Base-by-base conservation (phyloP, 2,113 vertebrate genomes). In the Pseudorhombus dupliciocellatus region DNA sequence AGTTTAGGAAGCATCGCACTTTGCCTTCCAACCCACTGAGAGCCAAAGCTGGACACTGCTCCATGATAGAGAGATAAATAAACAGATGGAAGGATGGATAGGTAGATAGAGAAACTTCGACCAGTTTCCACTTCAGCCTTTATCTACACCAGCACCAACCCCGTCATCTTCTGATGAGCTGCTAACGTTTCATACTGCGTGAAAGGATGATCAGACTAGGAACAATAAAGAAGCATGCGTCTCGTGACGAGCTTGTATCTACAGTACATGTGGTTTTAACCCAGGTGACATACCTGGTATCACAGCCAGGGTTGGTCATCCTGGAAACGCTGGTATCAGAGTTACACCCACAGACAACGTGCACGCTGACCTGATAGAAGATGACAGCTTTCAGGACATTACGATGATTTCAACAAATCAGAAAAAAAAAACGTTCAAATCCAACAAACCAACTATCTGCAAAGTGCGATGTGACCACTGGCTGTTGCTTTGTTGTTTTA, bases 1-100 rank as follows among this genome's bases (percentile, higher is more conserved):
- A 8, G 24, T 66, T 77, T 74, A 66, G 31, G 81, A 85, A 90
- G 84, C 40, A 16, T 87, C 77, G 81, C 84, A 79, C 57, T 77
- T 46, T 61, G 81, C 57, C 78, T 53, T 61, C 4, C 5, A 31
- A 4, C 60, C 25, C 20, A 28, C 34, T 37, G 28, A 70, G 28
- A 69, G 44, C 16, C 15, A 14, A 64, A 79, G 40, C 34, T 37
- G 34, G 34, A 37, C 34, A 37, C 34, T 37, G 34, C 3, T 37
- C 34, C 34, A 37, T 12, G 10, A 37, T 37, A 37, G 26, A 28
- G 2, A 3, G 26, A 28, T 28, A 28, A 28, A 28, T 28, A 28
- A 5, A 28, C 5, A 28, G 26, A 28, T 28, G 5, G 26, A 28
- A 3, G 5, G 26, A 28, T 28, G 5, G 26, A 28, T 28, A 28